Conservation (phyloP, 2,113 vertebrate genomes). For the Sylvietta virens region DNA sequence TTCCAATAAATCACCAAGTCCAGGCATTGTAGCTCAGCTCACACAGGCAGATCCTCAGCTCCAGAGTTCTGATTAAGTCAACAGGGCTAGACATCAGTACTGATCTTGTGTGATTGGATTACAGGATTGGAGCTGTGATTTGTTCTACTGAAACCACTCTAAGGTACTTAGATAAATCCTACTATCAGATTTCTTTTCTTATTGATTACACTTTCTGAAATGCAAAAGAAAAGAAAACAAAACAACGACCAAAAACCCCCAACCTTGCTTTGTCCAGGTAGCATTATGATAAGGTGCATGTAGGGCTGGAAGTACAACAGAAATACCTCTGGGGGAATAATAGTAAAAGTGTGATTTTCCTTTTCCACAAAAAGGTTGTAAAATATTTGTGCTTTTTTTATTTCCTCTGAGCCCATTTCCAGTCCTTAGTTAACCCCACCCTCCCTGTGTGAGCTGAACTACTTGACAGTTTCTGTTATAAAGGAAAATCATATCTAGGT, state of each 20-base stretch:
- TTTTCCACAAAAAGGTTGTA: background rate
- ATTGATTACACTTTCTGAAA: constrained; percentile 9
- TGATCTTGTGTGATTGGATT: constrained; percentile 15
- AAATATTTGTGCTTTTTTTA: background rate
- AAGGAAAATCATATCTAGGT: background rate
- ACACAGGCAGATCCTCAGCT: background rate
- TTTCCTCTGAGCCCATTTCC: background rate
- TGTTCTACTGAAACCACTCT: background rate
- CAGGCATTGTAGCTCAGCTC: background rate
- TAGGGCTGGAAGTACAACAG: background rate
- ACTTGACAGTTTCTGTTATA: background rate
- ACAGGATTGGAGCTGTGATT: constrained; percentile 6
- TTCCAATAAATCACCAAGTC: background rate
- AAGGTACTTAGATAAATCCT: constrained; percentile 11
- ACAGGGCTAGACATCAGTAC: background rate
- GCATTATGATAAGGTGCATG: background rate
- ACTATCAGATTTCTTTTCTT: background rate
- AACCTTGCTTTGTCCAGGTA: background rate
- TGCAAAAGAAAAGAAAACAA: fast-evolving
- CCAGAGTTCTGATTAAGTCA: background rate
- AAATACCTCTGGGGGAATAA: background rate
- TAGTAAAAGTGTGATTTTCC: background rate
- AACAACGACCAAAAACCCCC: fast-evolving
- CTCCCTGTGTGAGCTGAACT: background rate
- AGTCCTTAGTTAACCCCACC: background rate